Conservation (phyloP, 2,797 vertebrate genomes). For the Enteromius radiatus region DNA sequence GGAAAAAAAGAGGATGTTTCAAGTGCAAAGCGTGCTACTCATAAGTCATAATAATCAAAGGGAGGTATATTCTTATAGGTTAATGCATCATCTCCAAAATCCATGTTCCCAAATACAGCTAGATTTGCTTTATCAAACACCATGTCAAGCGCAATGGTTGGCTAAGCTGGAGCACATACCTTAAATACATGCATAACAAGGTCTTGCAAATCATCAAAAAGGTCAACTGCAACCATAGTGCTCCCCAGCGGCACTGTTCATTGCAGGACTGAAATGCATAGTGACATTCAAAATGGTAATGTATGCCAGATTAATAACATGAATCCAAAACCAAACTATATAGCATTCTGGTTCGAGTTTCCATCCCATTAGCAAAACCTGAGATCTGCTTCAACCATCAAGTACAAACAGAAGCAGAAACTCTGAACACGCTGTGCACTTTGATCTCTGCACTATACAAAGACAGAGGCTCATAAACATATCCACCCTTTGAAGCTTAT, state of each 20-base stretch:
- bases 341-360: neutral
- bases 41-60: neutral
- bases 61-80: no score
- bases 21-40: neutral
- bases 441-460: conserved; percentile 62
- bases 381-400: conserved; percentile 32
- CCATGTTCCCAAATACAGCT: neutral
- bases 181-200: neutral
- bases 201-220: neutral
- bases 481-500: conserved; percentile 68
- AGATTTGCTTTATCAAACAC: neutral
- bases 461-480: conserved; percentile 65
- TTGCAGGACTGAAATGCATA: neutral
- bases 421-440: conserved; percentile 56
- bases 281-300: neutral
- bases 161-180: neutral
- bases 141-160: neutral
- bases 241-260: neutral
- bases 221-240: neutral
- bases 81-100: neutral
- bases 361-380: conserved; percentile 36
- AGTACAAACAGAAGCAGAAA: conserved; percentile 49
- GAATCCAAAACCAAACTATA: conserved; percentile 9
- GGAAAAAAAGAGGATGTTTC: neutral
- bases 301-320: conserved; percentile 14